A percentile compares a stretch with the other conserved stretches of the same genome.
phyloP scores from a whole-genome alignment of 2,113 vertebrate genomes.

The Acinonyx jubatus region DNA sequence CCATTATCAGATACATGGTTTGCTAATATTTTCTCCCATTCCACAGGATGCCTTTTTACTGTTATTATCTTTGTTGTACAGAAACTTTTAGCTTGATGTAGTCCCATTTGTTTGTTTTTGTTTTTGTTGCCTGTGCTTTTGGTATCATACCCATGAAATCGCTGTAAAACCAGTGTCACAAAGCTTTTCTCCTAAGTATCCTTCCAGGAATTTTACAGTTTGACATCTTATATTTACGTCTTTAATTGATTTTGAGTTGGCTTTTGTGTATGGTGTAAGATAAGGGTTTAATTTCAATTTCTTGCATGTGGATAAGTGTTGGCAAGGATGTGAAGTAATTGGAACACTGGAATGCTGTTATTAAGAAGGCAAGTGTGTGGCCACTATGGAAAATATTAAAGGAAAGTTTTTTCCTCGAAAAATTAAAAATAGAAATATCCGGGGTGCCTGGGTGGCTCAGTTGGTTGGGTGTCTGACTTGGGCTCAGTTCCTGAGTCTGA shows the following conservation, averaged over 20 bases:
- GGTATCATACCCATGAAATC: neutral
- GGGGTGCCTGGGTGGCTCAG: no score
- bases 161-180: no score
- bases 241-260: neutral
- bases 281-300: neutral
- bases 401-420: neutral
- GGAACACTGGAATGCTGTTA: neutral
- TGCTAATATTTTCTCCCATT: neutral
- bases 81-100: neutral
- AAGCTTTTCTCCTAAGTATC: neutral
- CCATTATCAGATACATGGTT: neutral
- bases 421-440: neutral
- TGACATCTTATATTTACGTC: neutral
- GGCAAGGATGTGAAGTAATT: neutral
- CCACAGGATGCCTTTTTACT: neutral
- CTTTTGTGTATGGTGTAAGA: neutral
- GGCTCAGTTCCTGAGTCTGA: no score
- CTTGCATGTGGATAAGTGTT: neutral
- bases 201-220: neutral
- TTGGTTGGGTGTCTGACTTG: no score
- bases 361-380: neutral
- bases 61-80: neutral
- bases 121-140: neutral
- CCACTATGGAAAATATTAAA: neutral
- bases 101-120: neutral